These are phyloP conservation scores for Carposina sasakii DNA, from an alignment of 1,140 invertebrate genomes.

Conservation along the genomic window DNA sequence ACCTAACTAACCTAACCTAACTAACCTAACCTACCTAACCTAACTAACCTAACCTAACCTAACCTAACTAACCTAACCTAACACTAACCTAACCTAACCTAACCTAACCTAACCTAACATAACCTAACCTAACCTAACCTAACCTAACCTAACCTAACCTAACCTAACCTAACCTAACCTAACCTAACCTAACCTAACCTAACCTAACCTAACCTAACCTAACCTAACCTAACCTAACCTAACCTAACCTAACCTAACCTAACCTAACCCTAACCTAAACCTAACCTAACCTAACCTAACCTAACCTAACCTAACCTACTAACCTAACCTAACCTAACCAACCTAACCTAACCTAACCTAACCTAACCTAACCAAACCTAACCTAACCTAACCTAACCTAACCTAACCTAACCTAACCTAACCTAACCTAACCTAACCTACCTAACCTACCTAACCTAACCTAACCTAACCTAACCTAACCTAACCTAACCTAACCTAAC, in stretches of 20 bases:
- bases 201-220: too few relatives aligned
- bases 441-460: too few relatives aligned
- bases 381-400: constrained; percentile 21
- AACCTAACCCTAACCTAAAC: constrained; percentile 2
- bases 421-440: too few relatives aligned
- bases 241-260: constrained; percentile 2
- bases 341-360: constrained; percentile 20
- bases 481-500: too few relatives aligned
- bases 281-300: constrained; percentile 10
- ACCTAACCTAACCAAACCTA: constrained; percentile 12
- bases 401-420: too few relatives aligned
- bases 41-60: constrained; percentile 29
- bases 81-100: constrained; percentile 35
- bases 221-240: constrained; percentile 6
- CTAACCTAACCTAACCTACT: constrained; percentile 17
- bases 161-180: constrained; percentile 28
- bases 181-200: constrained; percentile 29
- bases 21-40: constrained; percentile 25
- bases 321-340: constrained; percentile 15
- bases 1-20: constrained; percentile 18
- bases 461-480: too few relatives aligned
- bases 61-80: constrained; percentile 29
- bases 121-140: constrained; percentile 32
- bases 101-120: constrained; percentile 35
- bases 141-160: constrained; percentile 31